Conservation (phyloP, 2,888 invertebrate species). For the Leucania comma region DNA sequence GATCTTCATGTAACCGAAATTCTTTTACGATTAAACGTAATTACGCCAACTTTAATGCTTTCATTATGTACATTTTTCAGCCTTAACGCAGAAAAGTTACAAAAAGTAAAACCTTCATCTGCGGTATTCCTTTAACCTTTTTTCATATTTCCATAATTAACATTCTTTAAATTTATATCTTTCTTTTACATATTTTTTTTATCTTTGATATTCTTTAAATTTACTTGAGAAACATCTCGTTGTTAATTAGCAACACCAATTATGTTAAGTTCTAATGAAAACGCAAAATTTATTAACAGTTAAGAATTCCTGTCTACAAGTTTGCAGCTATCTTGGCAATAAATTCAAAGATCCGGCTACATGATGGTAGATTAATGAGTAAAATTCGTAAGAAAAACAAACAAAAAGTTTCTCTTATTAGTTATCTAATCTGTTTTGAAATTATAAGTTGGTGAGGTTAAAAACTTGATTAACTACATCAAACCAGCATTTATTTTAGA, state of each 20-base stretch:
- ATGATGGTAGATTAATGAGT: conserved; percentile 80
- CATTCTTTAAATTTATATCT: conserved; percentile 61
- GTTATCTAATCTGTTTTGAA: conserved; percentile 66
- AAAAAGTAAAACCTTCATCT: conserved; percentile 31
- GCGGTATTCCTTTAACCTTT: conserved; percentile 35
- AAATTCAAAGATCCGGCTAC: conserved; percentile 75
- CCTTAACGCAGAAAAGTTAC: conserved; percentile 24
- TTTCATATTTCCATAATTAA: conserved; percentile 50
- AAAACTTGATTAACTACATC: conserved; percentile 50
- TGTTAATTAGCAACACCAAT: conserved; percentile 71
- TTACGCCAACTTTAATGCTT: conserved; percentile 28
- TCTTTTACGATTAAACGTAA: conserved; percentile 49
- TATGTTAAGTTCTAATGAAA: conserved; percentile 73
- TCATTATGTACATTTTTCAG: conserved; percentile 25
- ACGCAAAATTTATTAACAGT: conserved; percentile 74
- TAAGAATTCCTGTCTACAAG: conserved; percentile 72
- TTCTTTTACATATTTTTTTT: background rate
- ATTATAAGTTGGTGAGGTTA: conserved; percentile 49
- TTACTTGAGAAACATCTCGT: conserved; percentile 48
- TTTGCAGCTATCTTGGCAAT: conserved; percentile 77
- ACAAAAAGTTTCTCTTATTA: conserved; percentile 72
- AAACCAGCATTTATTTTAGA: conserved; percentile 44
- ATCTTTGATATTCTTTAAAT: conserved; percentile 21
- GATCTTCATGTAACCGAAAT: conserved; percentile 44
- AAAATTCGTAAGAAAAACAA: conserved; percentile 78